Conservation (phyloP, 2,888 invertebrate genomes). For the Quadroppia sp. region DNA sequence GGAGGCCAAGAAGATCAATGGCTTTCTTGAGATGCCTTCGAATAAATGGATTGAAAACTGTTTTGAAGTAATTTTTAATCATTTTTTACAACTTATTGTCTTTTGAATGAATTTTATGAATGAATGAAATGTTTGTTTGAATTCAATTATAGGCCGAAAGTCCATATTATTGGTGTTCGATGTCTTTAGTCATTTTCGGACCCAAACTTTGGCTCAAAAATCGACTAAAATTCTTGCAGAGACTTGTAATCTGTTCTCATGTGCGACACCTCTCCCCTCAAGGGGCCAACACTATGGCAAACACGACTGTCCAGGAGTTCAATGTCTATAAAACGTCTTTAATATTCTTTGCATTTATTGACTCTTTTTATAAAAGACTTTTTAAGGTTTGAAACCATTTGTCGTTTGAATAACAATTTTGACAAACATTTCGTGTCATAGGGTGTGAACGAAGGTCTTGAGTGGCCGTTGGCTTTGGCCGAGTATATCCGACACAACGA, state of each 20-base stretch:
- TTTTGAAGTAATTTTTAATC: constrained; percentile 62
- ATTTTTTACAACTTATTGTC: not conserved
- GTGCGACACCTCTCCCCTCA: constrained; percentile 65
- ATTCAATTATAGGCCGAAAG: constrained; percentile 63
- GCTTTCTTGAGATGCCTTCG: constrained; percentile 63
- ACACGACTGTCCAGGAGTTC: constrained; percentile 60
- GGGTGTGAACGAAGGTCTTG: constrained; percentile 34
- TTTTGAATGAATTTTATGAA: constrained; percentile 45
- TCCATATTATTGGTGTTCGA: constrained; percentile 77
- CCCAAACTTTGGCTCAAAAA: constrained; percentile 70
- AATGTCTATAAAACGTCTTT: constrained; percentile 77
- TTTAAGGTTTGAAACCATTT: constrained; percentile 65
- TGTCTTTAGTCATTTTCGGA: constrained; percentile 73
- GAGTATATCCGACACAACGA: constrained; percentile 93
- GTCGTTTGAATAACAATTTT: constrained; percentile 37
- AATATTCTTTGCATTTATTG: constrained; percentile 77
- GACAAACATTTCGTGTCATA: constrained; percentile 37
- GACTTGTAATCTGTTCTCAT: constrained; percentile 73
- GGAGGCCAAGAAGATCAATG: constrained; percentile 67
- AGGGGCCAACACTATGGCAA: constrained; percentile 55
- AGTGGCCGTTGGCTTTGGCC: constrained; percentile 77
- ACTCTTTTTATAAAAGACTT: constrained; percentile 75
- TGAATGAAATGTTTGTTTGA: not conserved
- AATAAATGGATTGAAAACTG: constrained; percentile 66
- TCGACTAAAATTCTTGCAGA: constrained; percentile 67